Evolutionary conservation across 64 coral and sea anemone species (phyloP).

Genomic region (Cladopsammia gracilis): DNA sequence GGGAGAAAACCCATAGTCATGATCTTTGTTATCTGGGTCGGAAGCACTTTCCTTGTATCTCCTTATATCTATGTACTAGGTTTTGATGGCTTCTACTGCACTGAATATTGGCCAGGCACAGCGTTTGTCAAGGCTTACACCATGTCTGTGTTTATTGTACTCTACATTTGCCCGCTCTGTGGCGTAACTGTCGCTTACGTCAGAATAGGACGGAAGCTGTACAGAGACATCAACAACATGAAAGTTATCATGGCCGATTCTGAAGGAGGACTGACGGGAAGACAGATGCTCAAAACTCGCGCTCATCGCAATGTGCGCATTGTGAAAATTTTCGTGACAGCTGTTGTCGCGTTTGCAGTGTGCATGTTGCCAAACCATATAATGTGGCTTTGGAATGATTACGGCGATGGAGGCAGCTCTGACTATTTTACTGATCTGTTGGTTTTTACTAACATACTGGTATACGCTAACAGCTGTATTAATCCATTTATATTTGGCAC

Average conservation of each 20-base stretch:
- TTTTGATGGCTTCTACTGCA: conserved; percentile 39
- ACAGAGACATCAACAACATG: conserved; percentile 70
- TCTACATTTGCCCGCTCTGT: conserved; percentile 70
- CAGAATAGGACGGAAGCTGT: conserved; percentile 66
- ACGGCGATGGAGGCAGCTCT: conserved; percentile 32
- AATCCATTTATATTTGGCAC: conserved; percentile 96
- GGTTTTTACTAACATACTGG: conserved; percentile 83
- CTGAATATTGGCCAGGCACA: conserved; percentile 65
- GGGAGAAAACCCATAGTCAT: conserved; percentile 40
- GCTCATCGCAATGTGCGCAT: conserved; percentile 73
- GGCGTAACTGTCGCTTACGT: conserved; percentile 71
- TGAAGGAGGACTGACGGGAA: conserved; percentile 35
- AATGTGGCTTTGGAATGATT: conserved; percentile 91
- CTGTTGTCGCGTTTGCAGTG: conserved; percentile 79
- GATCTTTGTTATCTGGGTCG: conserved; percentile 64
- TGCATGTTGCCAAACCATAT: conserved; percentile 91
- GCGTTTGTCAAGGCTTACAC: conserved; percentile 67
- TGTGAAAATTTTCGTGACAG: conserved; percentile 87
- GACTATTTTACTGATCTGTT: conserved; percentile 48
- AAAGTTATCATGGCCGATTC: conserved; percentile 58
- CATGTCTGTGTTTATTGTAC: conserved; percentile 48
- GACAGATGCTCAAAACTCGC: conserved; percentile 61
- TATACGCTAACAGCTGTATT: conserved; percentile 89
- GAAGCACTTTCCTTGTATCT: conserved; percentile 58
- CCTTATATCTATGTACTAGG: conserved; percentile 78